These are phyloP conservation scores for Embidobia sp. DNA, from an alignment of 2,888 invertebrate species.

Conservation along the genomic window DNA sequence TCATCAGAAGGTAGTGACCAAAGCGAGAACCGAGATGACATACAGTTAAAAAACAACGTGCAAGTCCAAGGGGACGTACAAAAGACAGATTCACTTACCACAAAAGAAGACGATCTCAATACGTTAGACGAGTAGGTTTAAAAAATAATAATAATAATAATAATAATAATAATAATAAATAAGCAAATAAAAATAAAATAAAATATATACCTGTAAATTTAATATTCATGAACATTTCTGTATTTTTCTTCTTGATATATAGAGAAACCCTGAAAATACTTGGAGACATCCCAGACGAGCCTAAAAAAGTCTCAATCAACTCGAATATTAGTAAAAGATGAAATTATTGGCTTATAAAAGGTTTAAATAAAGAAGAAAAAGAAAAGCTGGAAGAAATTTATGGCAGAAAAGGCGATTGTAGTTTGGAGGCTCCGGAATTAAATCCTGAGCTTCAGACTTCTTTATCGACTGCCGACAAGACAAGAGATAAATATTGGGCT, in stretches of 20 bases:
- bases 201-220: too few species aligned
- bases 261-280: background rate
- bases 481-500: conserved; percentile 1
- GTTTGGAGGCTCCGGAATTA: conserved; percentile 4
- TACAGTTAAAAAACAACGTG: background rate
- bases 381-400: conserved; percentile 1
- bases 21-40: background rate
- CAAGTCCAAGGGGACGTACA: background rate
- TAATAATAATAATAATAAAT: too few species aligned
- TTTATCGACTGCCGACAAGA: background rate
- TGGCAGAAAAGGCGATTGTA: background rate
- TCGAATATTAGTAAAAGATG: background rate
- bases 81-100: too few species aligned
- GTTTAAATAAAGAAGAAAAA: conserved; percentile 8
- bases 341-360: conserved; percentile 21
- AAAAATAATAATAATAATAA: too few species aligned
- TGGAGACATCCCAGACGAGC: background rate
- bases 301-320: conserved; percentile 2
- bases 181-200: too few species aligned
- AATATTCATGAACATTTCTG: background rate
- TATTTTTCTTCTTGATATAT: background rate
- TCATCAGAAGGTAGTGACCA: background rate
- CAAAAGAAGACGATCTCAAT: too few species aligned
- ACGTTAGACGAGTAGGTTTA: too few species aligned
- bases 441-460: background rate